A percentile compares a stretch with the other conserved stretches of the same genome.
These are phyloP conservation scores for Paramacrobiotus metropolitanus DNA, from an alignment of 1,140 invertebrate species.

Conservation along the genomic window DNA sequence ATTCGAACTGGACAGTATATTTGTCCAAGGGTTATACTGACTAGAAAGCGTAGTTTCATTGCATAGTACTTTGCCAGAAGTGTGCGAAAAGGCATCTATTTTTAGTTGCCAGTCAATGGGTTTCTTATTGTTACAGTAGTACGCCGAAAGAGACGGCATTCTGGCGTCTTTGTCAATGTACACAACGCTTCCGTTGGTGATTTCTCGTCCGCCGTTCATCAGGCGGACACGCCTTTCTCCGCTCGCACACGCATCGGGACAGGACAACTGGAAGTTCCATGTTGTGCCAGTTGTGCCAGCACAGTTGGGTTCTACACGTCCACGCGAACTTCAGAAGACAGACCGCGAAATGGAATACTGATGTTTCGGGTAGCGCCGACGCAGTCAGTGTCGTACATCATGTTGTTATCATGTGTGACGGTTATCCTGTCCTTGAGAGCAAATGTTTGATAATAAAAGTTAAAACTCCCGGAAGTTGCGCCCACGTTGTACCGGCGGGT, in stretches of 20 bases:
- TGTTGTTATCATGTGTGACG: constrained; percentile 7
- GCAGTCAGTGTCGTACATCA: constrained; percentile 9
- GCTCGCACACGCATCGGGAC: not conserved
- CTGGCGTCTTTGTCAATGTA: not conserved
- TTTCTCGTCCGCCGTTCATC: not conserved
- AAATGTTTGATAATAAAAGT: constrained; percentile 9
- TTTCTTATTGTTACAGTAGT: not conserved
- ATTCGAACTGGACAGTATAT: not conserved
- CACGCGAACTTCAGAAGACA: constrained; percentile 5
- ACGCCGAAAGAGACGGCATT: not conserved
- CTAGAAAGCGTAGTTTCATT: not conserved
- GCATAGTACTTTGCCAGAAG: not conserved
- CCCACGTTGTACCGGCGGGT: constrained; percentile 10
- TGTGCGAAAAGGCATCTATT: not conserved
- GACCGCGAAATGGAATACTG: constrained; percentile 1
- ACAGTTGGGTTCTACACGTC: constrained; percentile 11
- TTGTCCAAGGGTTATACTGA: not conserved
- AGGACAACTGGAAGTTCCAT: constrained; percentile 9
- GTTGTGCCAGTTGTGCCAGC: constrained; percentile 4
- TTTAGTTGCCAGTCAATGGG: no score
- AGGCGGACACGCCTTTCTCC: not conserved
- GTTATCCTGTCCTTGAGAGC: not conserved
- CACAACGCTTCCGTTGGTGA: not conserved
- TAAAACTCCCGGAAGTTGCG: constrained; percentile 7
- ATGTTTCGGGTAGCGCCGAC: constrained; percentile 8